These are phyloP conservation scores for Eupeodes luniger DNA, from an alignment of 2,888 invertebrate species.

Conservation along the genomic window DNA sequence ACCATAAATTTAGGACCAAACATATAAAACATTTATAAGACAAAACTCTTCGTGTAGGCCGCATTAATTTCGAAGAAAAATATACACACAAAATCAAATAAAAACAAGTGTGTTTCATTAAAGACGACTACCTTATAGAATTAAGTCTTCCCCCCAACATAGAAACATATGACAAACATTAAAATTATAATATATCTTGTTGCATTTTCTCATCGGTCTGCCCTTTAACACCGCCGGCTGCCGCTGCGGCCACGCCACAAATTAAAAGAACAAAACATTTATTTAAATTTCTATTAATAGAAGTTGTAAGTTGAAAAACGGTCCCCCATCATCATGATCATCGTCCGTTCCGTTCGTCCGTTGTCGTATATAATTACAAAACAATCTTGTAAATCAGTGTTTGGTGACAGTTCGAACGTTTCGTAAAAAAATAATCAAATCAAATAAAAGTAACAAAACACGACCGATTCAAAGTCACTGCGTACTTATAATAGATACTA, in stretches of 20 bases:
- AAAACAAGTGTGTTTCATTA: conserved; percentile 60
- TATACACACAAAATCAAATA: conserved; percentile 4
- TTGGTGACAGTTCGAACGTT: conserved; percentile 68
- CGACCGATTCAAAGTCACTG: conserved; percentile 5
- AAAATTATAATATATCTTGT: not conserved
- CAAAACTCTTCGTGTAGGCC: conserved; percentile 70
- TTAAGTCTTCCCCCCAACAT: conserved; percentile 57
- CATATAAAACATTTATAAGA: not conserved
- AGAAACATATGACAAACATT: conserved; percentile 34
- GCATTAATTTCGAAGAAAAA: not conserved
- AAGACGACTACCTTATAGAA: too few relatives aligned
- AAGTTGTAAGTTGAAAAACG: conserved; percentile 13
- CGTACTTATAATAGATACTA: conserved; percentile 25
- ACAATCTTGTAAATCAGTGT: conserved; percentile 73
- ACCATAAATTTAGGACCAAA: conserved; percentile 3
- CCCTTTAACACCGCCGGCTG: too few relatives aligned
- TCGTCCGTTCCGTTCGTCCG: not conserved
- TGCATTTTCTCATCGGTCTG: not conserved
- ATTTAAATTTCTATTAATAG: conserved; percentile 57
- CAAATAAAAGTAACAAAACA: conserved; percentile 20
- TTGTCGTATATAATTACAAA: conserved; percentile 64
- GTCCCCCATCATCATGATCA: conserved; percentile 51
- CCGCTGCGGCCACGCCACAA: not conserved
- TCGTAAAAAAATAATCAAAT: conserved; percentile 25
- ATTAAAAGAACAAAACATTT: conserved; percentile 22